Base-by-base conservation (phyloP, 2,888 invertebrate species). In the Exephanes ischioxanthus region DNA sequence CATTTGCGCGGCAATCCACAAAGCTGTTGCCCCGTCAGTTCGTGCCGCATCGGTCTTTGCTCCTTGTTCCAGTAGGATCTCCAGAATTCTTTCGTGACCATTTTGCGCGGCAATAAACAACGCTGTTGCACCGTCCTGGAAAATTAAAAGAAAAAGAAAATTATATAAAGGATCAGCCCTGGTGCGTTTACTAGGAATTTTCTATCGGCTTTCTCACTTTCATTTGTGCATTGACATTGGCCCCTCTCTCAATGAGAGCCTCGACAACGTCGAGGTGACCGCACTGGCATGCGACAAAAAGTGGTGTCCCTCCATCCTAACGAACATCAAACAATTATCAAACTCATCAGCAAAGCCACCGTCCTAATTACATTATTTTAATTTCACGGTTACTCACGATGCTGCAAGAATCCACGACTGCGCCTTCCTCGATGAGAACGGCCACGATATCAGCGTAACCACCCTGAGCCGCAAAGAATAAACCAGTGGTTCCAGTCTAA, bases 1-100 rank as follows among this genome's bases (percentile, higher is more conserved):
- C 97, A 98, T 98, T 96, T 99, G 99, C 87, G 98, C 96, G 55
- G 98, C 97, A 91, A 99, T 99, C 98, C 98, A 99, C 88, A 99
- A 95, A 85, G 99, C 97, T 68, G 98, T 97, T 92, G 98, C 97
- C 86, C 97, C 96, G 95, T 98, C 98, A 4, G 96, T 96, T 91
- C 98, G 96, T 88, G 96, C 96, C 0, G 95, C 94, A 93, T 98
- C 97, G 63, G 96, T 95, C 80, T 95, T 94, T 0, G 98, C 98
- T 53, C 97, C 98, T 70, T 96, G 96, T 5, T 95, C 94, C 86
- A 98, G 92, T 78, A 99, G 95, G 89, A 96, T 95, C 80, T 96
- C 95, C 86, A 98, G 95, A 88, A 97, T 97, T 19, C 97, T 97
- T 88, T 96, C 95, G 94, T 99, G 98, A 0, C 99, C 99, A 94